Base-by-base conservation (phyloP, 2,113 vertebrate genomes). In the Pogona vitticeps region DNA sequence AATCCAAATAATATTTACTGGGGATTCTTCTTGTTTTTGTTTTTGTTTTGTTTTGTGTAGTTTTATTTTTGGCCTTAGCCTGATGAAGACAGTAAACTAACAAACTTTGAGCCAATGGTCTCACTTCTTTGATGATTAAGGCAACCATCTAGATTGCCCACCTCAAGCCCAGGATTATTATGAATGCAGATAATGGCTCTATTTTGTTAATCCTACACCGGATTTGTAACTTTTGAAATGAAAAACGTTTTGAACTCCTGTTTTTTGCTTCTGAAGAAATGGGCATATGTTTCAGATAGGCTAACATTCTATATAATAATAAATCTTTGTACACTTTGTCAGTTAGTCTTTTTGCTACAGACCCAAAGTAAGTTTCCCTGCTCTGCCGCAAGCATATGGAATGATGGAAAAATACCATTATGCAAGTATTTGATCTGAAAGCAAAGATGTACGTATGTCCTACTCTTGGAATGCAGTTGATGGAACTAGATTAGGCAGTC, bases 321-420 rank as follows among this genome's bases (percentile, higher is more conserved):
- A 13, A 3, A 68, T 28, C 21, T 76, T 84, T 84, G n/a, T 46
- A 76, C 82, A 12, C 0, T 2, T 82, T 56, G 76, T 73, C 67
- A 59, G 84, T 88, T 0, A 76, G 76, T 72, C 86, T 90, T 84
- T 84, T 42, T 46, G 1, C 15, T 78, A 56, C 80, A 42, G 0
- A n/a, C 79, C 63, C n/a, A 80, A 59, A 83, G 70, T 78, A 82
- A 56, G 40, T 20, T 59, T 1, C 0, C n/a, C 8, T 33, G 7
- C 3, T 42, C 14, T 13, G 72, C 91, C 86, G 84, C 87, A 89
- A 90, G 72, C 5, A 40, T 1, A 0, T 65, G 59, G 71, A 81
- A 67, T 76, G 88, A 80, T 92, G 93, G 84, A 92, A 93, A 88
- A 38, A n/a, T 76, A 58, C 80, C 65, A 83, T 78, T 67, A 61